phyloP scores from a whole-genome alignment of 2,888 invertebrate genomes.

The Hylaea fasciaria region DNA sequence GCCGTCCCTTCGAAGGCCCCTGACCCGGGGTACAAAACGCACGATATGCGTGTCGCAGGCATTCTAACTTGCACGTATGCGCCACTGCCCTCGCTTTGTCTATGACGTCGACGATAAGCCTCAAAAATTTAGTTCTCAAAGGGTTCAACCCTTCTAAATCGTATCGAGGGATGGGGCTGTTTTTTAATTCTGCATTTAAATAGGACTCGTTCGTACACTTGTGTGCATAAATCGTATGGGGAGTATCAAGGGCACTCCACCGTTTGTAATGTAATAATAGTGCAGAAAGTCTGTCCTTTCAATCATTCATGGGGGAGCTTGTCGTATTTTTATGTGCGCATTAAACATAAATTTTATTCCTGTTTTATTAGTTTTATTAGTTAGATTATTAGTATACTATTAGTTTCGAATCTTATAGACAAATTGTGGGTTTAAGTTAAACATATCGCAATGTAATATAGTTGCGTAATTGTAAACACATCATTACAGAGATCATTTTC shows the following conservation, averaged over 20 bases:
- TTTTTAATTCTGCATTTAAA: slow-evolving; percentile 82
- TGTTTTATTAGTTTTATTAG: too few relatives aligned
- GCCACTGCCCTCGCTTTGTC: slow-evolving; percentile 70
- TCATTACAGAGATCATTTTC: slow-evolving; percentile 6
- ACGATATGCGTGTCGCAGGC: slow-evolving; percentile 56
- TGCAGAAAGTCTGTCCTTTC: slow-evolving; percentile 68
- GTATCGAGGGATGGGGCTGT: slow-evolving; percentile 75
- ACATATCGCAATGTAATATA: too few relatives aligned
- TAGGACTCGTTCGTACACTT: slow-evolving; percentile 83
- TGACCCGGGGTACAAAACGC: slow-evolving; percentile 46
- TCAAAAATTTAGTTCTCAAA: slow-evolving; percentile 71
- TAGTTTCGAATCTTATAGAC: not conserved
- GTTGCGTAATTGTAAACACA: slow-evolving; percentile 11
- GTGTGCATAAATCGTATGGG: slow-evolving; percentile 75
- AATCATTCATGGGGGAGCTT: slow-evolving; percentile 57
- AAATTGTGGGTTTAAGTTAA: not conserved
- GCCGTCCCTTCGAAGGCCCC: slow-evolving; percentile 48
- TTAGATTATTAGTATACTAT: slow-evolving; percentile 9
- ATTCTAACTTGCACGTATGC: slow-evolving; percentile 57
- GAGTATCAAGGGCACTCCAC: slow-evolving; percentile 80
- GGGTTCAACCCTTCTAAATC: slow-evolving; percentile 79
- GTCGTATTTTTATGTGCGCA: slow-evolving; percentile 34
- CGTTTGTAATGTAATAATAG: slow-evolving; percentile 80
- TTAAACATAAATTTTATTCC: slow-evolving; percentile 22
- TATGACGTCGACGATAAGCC: slow-evolving; percentile 65